phyloP scores from a whole-genome alignment of 2,888 invertebrate genomes.

The Mythimna albipuncta region DNA sequence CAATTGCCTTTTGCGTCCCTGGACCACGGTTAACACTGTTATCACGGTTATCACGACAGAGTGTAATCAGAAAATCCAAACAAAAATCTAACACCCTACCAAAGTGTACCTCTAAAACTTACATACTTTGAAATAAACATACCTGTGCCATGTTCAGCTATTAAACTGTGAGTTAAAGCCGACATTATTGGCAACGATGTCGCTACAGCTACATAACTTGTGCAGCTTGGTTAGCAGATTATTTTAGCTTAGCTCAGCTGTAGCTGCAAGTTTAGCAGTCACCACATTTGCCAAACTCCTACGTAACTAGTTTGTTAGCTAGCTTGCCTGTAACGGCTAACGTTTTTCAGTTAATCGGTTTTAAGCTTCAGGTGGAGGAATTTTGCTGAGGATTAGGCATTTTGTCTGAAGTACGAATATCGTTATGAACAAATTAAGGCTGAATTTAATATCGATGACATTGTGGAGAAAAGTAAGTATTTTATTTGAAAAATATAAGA shows the following conservation, averaged over 20 bases:
- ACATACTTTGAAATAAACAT: background rate
- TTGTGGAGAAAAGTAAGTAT: background rate
- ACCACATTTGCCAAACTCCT: constrained; percentile 53
- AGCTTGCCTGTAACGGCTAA: constrained; percentile 14
- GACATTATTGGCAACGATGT: constrained; percentile 24
- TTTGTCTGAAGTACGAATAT: background rate
- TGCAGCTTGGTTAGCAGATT: constrained; percentile 51
- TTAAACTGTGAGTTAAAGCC: constrained; percentile 21
- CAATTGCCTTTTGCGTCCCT: too few species aligned
- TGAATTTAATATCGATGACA: background rate
- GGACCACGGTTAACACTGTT: too few species aligned
- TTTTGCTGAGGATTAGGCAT: background rate
- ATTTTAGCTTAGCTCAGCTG: constrained; percentile 50
- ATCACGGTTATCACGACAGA: too few species aligned
- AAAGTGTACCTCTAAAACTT: background rate
- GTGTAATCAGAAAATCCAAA: too few species aligned
- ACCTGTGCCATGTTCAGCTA: constrained; percentile 11
- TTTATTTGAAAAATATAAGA: too few species aligned
- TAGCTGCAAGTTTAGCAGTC: constrained; percentile 55
- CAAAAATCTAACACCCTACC: background rate
- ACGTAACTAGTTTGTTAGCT: constrained; percentile 43
- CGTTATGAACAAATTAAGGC: background rate
- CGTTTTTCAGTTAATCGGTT: constrained; percentile 37
- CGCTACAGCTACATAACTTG: constrained; percentile 42
- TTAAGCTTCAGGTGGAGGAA: constrained; percentile 13